A percentile compares a stretch with the other conserved stretches of the same genome.
Conservation (phyloP, 2,113 vertebrate species). For the Lophius piscatorius region DNA sequence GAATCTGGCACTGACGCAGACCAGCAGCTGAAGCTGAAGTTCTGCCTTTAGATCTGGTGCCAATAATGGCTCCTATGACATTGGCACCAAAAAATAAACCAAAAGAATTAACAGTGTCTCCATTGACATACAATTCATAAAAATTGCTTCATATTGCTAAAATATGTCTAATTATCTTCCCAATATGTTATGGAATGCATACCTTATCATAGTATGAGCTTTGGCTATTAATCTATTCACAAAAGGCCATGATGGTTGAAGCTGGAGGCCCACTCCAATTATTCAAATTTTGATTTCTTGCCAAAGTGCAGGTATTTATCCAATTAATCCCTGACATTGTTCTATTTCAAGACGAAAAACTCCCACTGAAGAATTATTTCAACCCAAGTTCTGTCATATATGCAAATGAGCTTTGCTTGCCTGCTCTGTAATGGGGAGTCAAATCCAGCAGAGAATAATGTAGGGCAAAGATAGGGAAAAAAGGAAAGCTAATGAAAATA, state of each 20-base stretch:
- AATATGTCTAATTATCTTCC: neutral
- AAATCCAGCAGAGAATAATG: constrained; percentile 40
- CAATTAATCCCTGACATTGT: neutral
- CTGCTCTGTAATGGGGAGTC: constrained; percentile 24
- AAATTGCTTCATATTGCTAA: constrained; percentile 12
- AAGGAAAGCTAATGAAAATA: constrained; percentile 35
- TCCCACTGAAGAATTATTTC: neutral
- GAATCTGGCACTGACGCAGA: constrained; percentile 5
- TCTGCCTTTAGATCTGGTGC: constrained; percentile 15
- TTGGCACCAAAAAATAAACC: neutral
- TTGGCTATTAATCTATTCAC: constrained; percentile 1
- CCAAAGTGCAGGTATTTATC: neutral
- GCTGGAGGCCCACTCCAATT: too few relatives aligned
- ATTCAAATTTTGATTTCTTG: neutral
- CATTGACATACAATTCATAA: neutral
- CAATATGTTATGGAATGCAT: constrained; percentile 6
- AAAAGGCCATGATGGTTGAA: neutral
- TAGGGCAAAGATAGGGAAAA: constrained; percentile 36
- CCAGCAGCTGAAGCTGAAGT: neutral
- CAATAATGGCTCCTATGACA: constrained; percentile 21
- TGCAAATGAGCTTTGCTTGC: constrained; percentile 6
- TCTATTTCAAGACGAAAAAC: too few relatives aligned
- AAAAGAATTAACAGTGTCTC: constrained; percentile 3
- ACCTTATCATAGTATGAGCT: neutral
- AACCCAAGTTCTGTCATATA: neutral